Conservation (phyloP, 2,113 vertebrate species). For the Hystrix brachyura region DNA sequence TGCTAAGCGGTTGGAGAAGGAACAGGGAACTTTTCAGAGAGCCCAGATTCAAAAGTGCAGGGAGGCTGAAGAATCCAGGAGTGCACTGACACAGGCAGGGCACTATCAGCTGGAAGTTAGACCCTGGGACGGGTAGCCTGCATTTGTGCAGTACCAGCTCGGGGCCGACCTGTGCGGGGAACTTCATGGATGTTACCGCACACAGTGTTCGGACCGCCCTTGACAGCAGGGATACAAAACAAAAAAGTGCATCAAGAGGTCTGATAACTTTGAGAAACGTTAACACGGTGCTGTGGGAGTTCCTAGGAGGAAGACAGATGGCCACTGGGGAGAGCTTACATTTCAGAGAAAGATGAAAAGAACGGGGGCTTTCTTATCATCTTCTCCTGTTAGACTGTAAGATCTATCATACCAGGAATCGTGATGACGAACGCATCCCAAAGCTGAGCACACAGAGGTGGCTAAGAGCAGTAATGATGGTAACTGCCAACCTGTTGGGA, state of each 20-base stretch:
- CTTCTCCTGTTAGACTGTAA: neutral
- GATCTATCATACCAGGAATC: neutral
- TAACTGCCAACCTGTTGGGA: neutral
- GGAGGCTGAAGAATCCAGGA: neutral
- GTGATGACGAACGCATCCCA: neutral
- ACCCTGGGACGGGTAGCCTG: neutral
- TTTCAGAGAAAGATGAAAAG: constrained; percentile 16
- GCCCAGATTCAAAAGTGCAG: constrained; percentile 25
- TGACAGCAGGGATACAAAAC: neutral
- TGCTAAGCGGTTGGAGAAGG: constrained; percentile 8
- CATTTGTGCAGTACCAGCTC: neutral
- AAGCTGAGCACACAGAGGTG: neutral
- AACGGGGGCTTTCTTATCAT: neutral
- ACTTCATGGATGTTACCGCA: neutral
- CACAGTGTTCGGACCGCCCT: neutral
- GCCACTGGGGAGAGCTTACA: neutral
- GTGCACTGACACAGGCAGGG: neutral
- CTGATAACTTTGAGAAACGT: neutral
- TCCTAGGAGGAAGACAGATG: neutral
- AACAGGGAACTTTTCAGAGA: constrained; percentile 55
- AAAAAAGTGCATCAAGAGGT: neutral
- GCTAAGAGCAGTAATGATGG: neutral
- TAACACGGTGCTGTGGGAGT: neutral
- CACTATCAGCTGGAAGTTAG: neutral
- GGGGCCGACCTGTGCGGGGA: neutral